phyloP scores from a whole-genome alignment of 2,888 invertebrate genomes.

The Sarcophaga caerulescens region DNA sequence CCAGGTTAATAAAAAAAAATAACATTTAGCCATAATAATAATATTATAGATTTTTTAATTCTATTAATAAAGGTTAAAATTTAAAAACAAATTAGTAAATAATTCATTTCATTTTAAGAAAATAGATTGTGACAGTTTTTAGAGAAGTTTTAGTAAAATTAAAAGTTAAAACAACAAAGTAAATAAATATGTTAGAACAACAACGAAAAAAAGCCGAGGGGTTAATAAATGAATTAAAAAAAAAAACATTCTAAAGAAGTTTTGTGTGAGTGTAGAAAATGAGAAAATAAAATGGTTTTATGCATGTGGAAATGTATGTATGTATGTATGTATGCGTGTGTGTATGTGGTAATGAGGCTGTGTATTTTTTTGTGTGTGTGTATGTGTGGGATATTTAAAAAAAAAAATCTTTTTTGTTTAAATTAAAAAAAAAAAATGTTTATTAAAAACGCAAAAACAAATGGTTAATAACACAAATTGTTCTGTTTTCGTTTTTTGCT shows the following conservation, averaged over 20 bases:
- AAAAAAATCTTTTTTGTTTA: constrained; percentile 6
- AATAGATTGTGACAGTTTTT: neutral
- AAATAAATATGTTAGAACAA: constrained; percentile 17
- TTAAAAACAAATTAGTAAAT: constrained; percentile 43
- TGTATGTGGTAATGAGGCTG: constrained; percentile 50
- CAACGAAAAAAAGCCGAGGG: constrained; percentile 61
- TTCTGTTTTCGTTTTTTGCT: neutral
- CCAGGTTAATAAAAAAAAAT: constrained; percentile 37
- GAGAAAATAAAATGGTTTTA: constrained; percentile 23
- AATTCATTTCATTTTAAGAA: neutral
- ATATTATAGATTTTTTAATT: constrained; percentile 36
- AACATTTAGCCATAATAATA: constrained; percentile 34
- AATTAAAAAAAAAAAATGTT: neutral
- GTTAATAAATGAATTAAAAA: constrained; percentile 64
- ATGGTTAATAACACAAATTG: constrained; percentile 50
- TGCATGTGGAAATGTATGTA: constrained; percentile 13
- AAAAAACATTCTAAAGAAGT: neutral
- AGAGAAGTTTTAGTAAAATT: constrained; percentile 55
- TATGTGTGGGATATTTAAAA: constrained; percentile 16
- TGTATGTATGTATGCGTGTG: neutral
- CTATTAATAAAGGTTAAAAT: constrained; percentile 40
- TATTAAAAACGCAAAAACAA: constrained; percentile 36
- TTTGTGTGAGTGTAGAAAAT: constrained; percentile 42
- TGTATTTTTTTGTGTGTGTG: constrained; percentile 49
- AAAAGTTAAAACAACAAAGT: constrained; percentile 38